Conservation (phyloP, 2,888 invertebrate species). For the Hydraecia micacea region DNA sequence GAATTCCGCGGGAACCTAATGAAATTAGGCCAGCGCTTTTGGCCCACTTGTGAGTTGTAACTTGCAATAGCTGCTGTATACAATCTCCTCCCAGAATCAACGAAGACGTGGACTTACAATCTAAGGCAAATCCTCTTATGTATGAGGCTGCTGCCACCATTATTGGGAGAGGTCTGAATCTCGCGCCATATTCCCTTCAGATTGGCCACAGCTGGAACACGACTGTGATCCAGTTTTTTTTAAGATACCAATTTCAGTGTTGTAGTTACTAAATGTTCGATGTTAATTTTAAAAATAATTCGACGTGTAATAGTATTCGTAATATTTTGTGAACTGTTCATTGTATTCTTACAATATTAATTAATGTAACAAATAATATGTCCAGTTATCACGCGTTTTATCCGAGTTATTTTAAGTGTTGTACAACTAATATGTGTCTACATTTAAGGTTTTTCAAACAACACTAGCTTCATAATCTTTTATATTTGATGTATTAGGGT, state of each 20-base stretch:
- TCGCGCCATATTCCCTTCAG: constrained; percentile 8
- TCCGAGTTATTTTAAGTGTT: constrained; percentile 39
- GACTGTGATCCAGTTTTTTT: constrained; percentile 60
- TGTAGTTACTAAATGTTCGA: constrained; percentile 65
- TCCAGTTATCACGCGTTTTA: constrained; percentile 26
- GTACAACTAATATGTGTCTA: constrained; percentile 32
- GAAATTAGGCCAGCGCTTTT: not conserved
- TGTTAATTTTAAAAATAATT: constrained; percentile 66
- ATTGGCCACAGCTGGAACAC: constrained; percentile 5
- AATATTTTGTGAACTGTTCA: constrained; percentile 26
- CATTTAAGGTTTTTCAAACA: constrained; percentile 25
- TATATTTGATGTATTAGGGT: constrained; percentile 25
- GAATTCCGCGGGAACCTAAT: constrained; percentile 1
- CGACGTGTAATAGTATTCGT: constrained; percentile 37
- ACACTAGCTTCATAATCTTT: constrained; percentile 31
- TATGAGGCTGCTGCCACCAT: not conserved
- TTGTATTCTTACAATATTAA: constrained; percentile 41
- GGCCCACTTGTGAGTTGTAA: not conserved
- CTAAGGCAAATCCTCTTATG: not conserved
- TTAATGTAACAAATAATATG: constrained; percentile 36
- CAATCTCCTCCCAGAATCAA: not conserved
- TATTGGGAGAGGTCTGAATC: not conserved
- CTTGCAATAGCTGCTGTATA: not conserved
- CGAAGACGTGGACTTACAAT: not conserved
- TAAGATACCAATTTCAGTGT: constrained; percentile 47